Base-by-base conservation (phyloP, 2,797 vertebrate species). In the Mergus octosetaceus region DNA sequence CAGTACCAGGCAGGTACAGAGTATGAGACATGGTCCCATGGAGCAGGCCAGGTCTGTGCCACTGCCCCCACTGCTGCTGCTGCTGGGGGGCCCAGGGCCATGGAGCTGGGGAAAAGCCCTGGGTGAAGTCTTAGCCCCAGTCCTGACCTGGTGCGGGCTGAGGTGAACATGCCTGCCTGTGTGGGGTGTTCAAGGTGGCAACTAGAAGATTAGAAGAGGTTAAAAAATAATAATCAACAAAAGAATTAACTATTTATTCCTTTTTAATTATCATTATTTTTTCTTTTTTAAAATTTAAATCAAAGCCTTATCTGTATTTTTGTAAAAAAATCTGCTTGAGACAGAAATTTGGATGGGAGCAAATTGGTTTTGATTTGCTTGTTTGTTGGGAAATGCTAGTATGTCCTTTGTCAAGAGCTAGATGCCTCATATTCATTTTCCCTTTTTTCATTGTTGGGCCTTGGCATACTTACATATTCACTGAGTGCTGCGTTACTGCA, bases 381-480 rank as follows among this genome's bases (percentile, higher is more conserved):
- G 16, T 74, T 75, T 13, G 27, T 19, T 84, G 65, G 68, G 84
- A 85, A 85, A 49, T 7, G 10, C 10, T 60, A 0, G 0, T 24
- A 22, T 62, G 34, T 51, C 70, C 10, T 36, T 80, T 78, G 77
- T 71, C 45, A 22, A 49, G 36, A n/a, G 4, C 45, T 39, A 3
- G 20, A 2, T 21, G 11, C 30, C 43, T 70, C 0, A 0, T 24
- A 4, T 0, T 4, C 27, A 13, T 65, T 43, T 83, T 54, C 27
- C 27, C n/a, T 21, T 66, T 49, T 56, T 11, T 14, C 18, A 49
- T 10, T 2, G 0, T 4, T 41, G 27, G 12, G 19, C 36, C 25
- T 45, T 47, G 38, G 24, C 20, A 11, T 19, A 18, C n/a, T 27
- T n/a, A 17, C 71, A 43, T 7, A 10, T 13, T 11, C 0, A 0